Percentiles rank a stretch among this genome's conserved stretches.
phyloP scores from a whole-genome alignment of 1,140 invertebrate genomes.

The Drosophila bocki region DNA sequence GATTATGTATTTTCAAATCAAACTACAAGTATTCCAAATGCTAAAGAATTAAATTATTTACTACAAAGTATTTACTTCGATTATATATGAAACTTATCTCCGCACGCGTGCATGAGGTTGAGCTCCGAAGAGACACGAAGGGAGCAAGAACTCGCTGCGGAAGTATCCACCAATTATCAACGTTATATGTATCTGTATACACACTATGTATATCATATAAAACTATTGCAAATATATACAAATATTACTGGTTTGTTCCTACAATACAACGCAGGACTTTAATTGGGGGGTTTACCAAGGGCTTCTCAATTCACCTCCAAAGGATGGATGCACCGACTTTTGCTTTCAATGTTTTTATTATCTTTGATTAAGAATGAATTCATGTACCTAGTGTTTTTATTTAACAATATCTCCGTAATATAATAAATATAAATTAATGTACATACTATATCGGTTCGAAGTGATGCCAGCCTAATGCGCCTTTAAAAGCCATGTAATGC shows the following conservation, averaged over 20 bases:
- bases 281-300: not conserved
- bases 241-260: conserved; percentile 77
- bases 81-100: conserved; percentile 50
- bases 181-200: conserved; percentile 68
- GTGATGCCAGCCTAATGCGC: conserved; percentile 42
- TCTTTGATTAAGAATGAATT: conserved; percentile 1
- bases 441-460: not conserved
- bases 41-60: conserved; percentile 39
- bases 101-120: conserved; percentile 17
- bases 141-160: conserved; percentile 21
- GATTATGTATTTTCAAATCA: conserved; percentile 57
- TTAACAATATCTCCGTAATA: conserved; percentile 42
- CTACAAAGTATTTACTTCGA: conserved; percentile 56
- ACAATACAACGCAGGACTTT: conserved; percentile 28
- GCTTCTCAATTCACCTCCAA: not conserved
- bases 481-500: conserved; percentile 61
- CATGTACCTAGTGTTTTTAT: not conserved
- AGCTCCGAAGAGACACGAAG: conserved; percentile 20
- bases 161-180: conserved; percentile 39
- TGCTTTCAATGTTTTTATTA: conserved; percentile 9
- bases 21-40: conserved; percentile 44
- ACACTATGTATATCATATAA: conserved; percentile 52
- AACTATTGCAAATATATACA: conserved; percentile 62
- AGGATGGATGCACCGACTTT: not conserved
- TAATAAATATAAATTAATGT: conserved; percentile 37